A percentile compares a stretch with the other conserved stretches of the same genome.
Conservation (phyloP, 1,140 invertebrate genomes). For the Cherax destructor region DNA sequence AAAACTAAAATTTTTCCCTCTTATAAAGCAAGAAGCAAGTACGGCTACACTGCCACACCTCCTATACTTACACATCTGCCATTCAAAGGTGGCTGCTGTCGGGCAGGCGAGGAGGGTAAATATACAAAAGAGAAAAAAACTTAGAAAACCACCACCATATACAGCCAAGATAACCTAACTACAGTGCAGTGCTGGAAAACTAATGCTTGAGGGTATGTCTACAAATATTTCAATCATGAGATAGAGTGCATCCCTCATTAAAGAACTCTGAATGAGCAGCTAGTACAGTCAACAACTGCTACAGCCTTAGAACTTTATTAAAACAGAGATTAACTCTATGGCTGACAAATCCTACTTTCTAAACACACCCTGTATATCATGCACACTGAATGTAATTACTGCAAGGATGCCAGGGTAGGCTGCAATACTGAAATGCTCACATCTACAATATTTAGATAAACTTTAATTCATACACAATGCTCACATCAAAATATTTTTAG, state of each 20-base stretch:
- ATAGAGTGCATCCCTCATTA: background rate
- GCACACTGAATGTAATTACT: background rate
- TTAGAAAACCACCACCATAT: slow-evolving; percentile 67
- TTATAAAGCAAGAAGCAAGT: background rate
- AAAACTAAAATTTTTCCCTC: background rate
- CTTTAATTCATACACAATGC: background rate
- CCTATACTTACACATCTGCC: slow-evolving; percentile 66
- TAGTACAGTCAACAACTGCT: background rate
- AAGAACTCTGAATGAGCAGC: background rate
- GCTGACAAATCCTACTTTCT: background rate
- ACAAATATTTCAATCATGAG: background rate
- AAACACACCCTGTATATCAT: slow-evolving; percentile 8
- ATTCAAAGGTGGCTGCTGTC: slow-evolving; percentile 58
- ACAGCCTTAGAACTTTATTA: background rate
- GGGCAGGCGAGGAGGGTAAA: slow-evolving; percentile 54
- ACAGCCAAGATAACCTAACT: slow-evolving; percentile 36
- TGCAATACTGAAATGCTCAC: background rate
- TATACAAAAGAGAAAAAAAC: slow-evolving; percentile 61
- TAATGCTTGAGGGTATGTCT: slow-evolving; percentile 8
- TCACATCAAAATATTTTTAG: background rate
- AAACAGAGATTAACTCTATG: background rate
- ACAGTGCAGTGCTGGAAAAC: slow-evolving; percentile 33
- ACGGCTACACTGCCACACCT: slow-evolving; percentile 20
- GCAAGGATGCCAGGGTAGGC: background rate
- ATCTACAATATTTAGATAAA: background rate